Conservation (phyloP, 2,888 invertebrate genomes). For the Coelinius sp. region DNA sequence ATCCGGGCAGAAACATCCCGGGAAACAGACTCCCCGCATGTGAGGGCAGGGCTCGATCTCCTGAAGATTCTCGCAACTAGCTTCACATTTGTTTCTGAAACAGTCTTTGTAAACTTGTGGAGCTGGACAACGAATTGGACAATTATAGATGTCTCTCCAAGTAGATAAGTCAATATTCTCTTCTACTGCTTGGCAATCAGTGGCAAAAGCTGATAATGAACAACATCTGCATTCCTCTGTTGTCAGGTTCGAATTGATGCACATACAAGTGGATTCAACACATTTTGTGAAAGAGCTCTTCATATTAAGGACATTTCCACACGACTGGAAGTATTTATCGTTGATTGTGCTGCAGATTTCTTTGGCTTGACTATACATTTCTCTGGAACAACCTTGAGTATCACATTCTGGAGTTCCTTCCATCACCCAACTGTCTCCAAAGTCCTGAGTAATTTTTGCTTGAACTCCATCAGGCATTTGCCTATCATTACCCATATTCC, state of each 20-base stretch:
- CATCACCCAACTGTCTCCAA: slow-evolving; percentile 81
- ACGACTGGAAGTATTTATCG: slow-evolving; percentile 78
- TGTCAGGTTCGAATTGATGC: slow-evolving; percentile 72
- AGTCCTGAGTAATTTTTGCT: slow-evolving; percentile 78
- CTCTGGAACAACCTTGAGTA: slow-evolving; percentile 74
- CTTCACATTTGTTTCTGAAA: slow-evolving; percentile 80
- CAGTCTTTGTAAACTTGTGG: slow-evolving; percentile 88
- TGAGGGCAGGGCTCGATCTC: slow-evolving; percentile 76
- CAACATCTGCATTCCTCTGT: slow-evolving; percentile 78
- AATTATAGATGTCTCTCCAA: slow-evolving; percentile 82
- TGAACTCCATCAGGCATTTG: slow-evolving; percentile 78
- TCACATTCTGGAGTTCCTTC: slow-evolving; percentile 72
- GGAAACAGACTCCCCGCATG: slow-evolving; percentile 80
- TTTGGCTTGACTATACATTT: slow-evolving; percentile 77
- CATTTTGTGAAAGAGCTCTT: slow-evolving; percentile 82
- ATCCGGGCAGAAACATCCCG: slow-evolving; percentile 89
- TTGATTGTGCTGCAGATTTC: slow-evolving; percentile 79
- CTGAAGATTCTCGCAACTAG: slow-evolving; percentile 78
- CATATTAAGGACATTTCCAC: slow-evolving; percentile 76
- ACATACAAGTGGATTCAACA: slow-evolving; percentile 83
- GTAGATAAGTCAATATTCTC: slow-evolving; percentile 77
- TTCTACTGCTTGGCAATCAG: slow-evolving; percentile 80
- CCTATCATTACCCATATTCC: slow-evolving; percentile 78
- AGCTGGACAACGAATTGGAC: slow-evolving; percentile 80
- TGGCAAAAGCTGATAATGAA: slow-evolving; percentile 79